These are phyloP conservation scores for Athalia cordata DNA, from an alignment of 2,888 invertebrate genomes.

Conservation along the genomic window DNA sequence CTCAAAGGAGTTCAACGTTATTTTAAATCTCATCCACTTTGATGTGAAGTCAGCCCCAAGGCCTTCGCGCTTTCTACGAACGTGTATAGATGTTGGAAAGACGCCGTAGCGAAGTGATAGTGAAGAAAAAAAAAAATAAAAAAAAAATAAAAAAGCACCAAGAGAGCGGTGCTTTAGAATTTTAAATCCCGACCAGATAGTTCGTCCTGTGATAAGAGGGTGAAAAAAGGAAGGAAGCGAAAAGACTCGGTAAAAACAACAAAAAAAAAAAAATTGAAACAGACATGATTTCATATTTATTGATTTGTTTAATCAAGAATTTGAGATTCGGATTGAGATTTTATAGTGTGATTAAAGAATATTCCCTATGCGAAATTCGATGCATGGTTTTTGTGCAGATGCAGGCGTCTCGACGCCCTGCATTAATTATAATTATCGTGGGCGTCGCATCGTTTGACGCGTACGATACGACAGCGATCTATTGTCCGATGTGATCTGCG, in stretches of 20 bases:
- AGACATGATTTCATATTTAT: background rate
- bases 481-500: background rate
- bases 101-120: constrained; percentile 22
- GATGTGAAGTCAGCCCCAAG: constrained; percentile 28
- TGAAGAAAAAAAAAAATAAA: background rate
- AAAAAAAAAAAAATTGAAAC: constrained; percentile 11
- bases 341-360: background rate
- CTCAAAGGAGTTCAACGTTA: constrained; percentile 43
- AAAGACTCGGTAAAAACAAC: background rate
- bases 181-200: constrained; percentile 28
- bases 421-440: constrained; percentile 32
- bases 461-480: background rate
- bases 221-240: background rate
- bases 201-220: background rate
- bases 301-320: background rate
- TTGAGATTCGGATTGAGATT: background rate
- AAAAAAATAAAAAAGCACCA: constrained; percentile 10
- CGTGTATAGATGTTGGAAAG: constrained; percentile 1
- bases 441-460: background rate
- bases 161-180: constrained; percentile 20
- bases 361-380: background rate
- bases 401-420: background rate
- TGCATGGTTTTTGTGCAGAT: background rate
- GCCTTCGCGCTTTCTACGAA: constrained; percentile 17
- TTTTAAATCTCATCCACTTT: constrained; percentile 43